Evolutionary conservation across 2,888 invertebrate genomes (phyloP), one percentile per base, ranked within the genome.

Genomic region (Cantharis flavilabris): DNA sequence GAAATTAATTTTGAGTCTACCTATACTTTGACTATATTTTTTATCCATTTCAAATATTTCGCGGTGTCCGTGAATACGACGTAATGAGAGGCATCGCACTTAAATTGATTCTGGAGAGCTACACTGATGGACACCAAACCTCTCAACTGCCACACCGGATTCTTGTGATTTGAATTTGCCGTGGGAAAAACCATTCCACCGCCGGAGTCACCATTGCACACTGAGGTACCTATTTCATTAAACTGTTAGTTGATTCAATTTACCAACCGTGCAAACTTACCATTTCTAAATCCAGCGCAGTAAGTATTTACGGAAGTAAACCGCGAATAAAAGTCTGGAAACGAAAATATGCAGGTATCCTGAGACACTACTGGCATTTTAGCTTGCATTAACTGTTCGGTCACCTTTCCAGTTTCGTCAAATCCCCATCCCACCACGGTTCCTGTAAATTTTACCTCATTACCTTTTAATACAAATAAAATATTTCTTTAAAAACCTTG

Each of bases 11-110:
- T 20, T 20, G 3, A 3, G 3, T 20, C 16, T 16, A 16, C 3
- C 13, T 33, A 33, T 33, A 33, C 13, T 13, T 84, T 33, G 5
- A 92, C 18, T 18, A 30, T 63, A 4, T 69, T 14, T 72, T 83
- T 81, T 23, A 91, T 88, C 91, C 91, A 91, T 3, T 89, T 86
- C 78, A 90, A 83, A 85, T 91, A 90, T 83, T 91, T 91, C 4
- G 91, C 91, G 16, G 90, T 85, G 80, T 92, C 92, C 0, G 92
- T 92, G 82, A 92, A 92, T 4, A 92, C 90, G 16, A 91, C 90
- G 84, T 91, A 92, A 81, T 92, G 91, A 0, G 89, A 88, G 0
- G 92, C 90, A 80, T 92, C 92, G 80, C 92, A 92, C 7, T 90
- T 86, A 81, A 89, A 89, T 80, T 91, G 90, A 83, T 90, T 90